Conservation (phyloP, 2,797 vertebrate species). For the Sebastes paucispinis region DNA sequence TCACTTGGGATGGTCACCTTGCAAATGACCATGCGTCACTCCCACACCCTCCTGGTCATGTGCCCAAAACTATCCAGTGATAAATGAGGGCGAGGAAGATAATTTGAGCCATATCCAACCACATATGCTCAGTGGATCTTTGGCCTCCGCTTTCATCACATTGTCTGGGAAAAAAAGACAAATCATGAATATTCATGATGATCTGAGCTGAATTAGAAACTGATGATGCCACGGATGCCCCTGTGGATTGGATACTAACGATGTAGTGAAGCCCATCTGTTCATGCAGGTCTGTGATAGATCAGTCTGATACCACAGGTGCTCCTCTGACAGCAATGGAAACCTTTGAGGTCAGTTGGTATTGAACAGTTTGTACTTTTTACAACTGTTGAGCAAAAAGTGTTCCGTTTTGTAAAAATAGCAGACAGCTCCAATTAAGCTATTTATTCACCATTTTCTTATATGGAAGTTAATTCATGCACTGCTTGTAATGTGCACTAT, state of each 20-base stretch:
- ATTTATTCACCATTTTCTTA: not conserved
- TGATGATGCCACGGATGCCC: constrained; percentile 43
- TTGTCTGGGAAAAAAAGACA: constrained; percentile 42
- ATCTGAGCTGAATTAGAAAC: constrained; percentile 29
- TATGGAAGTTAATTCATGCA: not conserved
- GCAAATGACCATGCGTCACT: not conserved
- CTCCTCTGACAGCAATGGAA: constrained; percentile 21
- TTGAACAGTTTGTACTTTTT: not conserved
- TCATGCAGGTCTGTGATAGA: constrained; percentile 54
- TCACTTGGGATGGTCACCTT: not conserved
- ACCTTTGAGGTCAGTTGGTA: constrained; percentile 16
- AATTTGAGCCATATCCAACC: constrained; percentile 47
- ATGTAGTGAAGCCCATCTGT: constrained; percentile 69
- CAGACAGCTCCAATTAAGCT: not conserved
- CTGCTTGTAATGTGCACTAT: not conserved
- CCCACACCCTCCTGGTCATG: not conserved
- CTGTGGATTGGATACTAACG: constrained; percentile 62
- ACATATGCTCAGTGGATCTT: constrained; percentile 53
- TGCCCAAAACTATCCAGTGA: constrained; percentile 35
- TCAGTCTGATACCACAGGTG: constrained; percentile 62
- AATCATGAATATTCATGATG: constrained; percentile 69
- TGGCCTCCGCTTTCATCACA: constrained; percentile 42
- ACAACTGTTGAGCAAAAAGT: not conserved
- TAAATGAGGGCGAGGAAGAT: constrained; percentile 27
- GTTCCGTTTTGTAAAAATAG: not conserved